Conservation (phyloP, 2,888 invertebrate genomes). For the Epsilonema sp. region DNA sequence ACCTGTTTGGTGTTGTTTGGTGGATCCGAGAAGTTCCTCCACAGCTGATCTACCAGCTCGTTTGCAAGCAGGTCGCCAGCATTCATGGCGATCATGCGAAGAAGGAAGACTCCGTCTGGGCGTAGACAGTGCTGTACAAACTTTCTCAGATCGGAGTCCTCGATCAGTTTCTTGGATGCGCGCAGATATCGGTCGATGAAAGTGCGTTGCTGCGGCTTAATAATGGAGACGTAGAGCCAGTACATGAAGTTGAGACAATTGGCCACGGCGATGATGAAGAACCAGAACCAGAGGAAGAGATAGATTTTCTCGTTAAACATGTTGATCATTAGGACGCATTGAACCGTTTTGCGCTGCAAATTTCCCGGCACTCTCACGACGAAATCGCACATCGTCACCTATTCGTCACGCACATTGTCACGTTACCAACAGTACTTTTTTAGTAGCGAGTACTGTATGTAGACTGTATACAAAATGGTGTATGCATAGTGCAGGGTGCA, state of each 20-base stretch:
- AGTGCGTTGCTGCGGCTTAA: conserved; percentile 9
- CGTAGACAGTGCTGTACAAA: conserved; percentile 10
- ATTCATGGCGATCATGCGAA: conserved; percentile 11
- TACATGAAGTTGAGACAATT: conserved; percentile 32
- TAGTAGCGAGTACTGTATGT: no score
- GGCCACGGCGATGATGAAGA: no score
- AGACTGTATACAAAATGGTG: no score
- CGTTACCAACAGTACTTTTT: no score
- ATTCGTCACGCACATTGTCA: no score
- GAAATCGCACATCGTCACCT: conserved; percentile 31
- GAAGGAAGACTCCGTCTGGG: conserved; percentile 11
- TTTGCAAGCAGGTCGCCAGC: conserved; percentile 11
- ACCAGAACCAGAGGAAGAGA: no score
- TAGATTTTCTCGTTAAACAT: no score
- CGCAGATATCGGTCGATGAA: conserved; percentile 21
- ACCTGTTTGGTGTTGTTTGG: no score
- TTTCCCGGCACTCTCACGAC: conserved; percentile 33
- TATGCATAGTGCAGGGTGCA: conserved; percentile 10
- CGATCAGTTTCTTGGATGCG: conserved; percentile 12
- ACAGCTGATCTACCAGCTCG: conserved; percentile 4
- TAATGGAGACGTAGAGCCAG: conserved; percentile 30
- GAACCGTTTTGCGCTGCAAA: conserved; percentile 31
- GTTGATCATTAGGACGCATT: conserved; percentile 27
- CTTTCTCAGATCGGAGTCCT: background rate
- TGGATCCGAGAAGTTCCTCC: background rate